phyloP scores from a whole-genome alignment of 2,888 invertebrate genomes.

The Cerceris rybyensis region DNA sequence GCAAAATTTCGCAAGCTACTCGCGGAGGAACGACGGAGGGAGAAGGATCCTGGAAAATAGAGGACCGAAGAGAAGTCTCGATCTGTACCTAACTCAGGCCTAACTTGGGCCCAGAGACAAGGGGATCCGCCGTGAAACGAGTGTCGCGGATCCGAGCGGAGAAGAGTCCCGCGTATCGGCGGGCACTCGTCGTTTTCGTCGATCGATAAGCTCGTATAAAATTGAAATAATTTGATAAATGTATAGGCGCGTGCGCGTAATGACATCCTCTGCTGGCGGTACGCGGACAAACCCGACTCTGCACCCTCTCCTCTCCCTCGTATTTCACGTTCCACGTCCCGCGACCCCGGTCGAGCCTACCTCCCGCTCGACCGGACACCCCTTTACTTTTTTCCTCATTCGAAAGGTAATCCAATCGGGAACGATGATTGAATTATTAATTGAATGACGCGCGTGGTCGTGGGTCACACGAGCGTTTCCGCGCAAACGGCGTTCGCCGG shows the following conservation, averaged over 20 bases:
- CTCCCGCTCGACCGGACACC: constrained; percentile 30
- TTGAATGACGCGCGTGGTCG: constrained; percentile 77
- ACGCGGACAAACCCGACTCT: too few species aligned
- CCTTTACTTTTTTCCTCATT: constrained; percentile 66
- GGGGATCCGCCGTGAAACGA: not conserved
- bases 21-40: not conserved
- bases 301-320: constrained; percentile 37
- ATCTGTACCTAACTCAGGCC: too few species aligned
- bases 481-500: constrained; percentile 18
- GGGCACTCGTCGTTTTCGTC: not conserved
- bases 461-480: constrained; percentile 70
- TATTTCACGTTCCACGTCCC: constrained; percentile 39
- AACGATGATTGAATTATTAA: constrained; percentile 81
- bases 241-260: constrained; percentile 66
- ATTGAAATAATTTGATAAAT: constrained; percentile 74
- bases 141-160: not conserved
- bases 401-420: constrained; percentile 78
- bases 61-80: not conserved
- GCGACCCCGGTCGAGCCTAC: constrained; percentile 10
- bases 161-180: constrained; percentile 14
- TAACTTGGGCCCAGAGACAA: too few species aligned
- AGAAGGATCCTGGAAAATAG: not conserved
- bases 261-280: constrained; percentile 58
- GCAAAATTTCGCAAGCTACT: not conserved
- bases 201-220: constrained; percentile 69